Evolutionary conservation across 2,113 vertebrate species (phyloP).

Genomic region (Corythoichthys intestinalis): DNA sequence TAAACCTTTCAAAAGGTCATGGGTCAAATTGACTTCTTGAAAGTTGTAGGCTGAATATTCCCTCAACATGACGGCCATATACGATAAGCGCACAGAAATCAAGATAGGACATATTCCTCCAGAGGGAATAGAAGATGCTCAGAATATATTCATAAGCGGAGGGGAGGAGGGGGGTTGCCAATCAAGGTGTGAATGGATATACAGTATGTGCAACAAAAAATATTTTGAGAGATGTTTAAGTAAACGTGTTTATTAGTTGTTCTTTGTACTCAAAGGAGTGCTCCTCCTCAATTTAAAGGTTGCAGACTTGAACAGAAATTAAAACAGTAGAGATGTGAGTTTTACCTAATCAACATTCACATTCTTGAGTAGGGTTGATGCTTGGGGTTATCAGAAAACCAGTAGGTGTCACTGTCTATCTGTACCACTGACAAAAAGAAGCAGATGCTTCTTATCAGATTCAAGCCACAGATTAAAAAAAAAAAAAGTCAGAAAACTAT

Average conservation of each 20-base stretch:
- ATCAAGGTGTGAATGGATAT: conserved; percentile 24
- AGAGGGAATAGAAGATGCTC: conserved; percentile 7
- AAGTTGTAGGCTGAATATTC: conserved; percentile 41
- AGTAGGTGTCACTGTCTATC: conserved; percentile 64
- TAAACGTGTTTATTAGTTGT: background rate
- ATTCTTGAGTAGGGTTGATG: background rate
- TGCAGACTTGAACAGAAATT: background rate
- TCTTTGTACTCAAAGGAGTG: background rate
- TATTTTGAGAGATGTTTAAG: conserved; percentile 4
- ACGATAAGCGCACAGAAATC: conserved; percentile 25
- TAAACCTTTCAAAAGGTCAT: conserved; percentile 51
- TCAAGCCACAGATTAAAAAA: background rate
- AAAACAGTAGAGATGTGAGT: background rate
- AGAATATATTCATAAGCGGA: conserved; percentile 38
- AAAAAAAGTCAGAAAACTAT: conserved; percentile 5
- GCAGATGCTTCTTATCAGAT: conserved; percentile 5
- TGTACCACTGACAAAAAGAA: conserved; percentile 20
- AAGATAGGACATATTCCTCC: conserved; percentile 13
- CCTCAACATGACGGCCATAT: conserved; percentile 28
- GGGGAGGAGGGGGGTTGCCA: background rate
- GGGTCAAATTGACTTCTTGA: conserved; percentile 38
- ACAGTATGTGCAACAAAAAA: conserved; percentile 8
- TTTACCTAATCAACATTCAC: background rate
- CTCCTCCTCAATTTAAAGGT: background rate
- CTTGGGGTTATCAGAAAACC: conserved; percentile 11